A percentile compares a stretch with the other conserved stretches of the same genome.
phyloP scores from a whole-genome alignment of 92 coral and sea anemone species.

The Phenganax stokvisi region DNA sequence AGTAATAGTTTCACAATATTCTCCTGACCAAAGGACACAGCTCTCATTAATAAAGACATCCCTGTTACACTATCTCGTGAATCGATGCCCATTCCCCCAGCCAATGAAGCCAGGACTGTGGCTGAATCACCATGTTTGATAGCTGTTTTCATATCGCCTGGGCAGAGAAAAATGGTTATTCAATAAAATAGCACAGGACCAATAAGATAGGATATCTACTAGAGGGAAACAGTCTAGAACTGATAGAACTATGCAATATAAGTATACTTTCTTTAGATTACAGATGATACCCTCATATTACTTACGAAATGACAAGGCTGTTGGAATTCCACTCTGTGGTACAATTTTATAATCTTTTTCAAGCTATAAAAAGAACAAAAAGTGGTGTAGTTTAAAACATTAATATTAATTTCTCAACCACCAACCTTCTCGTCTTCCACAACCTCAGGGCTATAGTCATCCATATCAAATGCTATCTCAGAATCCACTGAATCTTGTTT shows the following conservation, averaged over 20 bases:
- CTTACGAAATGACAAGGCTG: slow-evolving; percentile 30
- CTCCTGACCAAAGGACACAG: slow-evolving; percentile 83
- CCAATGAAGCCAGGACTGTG: slow-evolving; percentile 66
- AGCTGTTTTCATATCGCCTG: slow-evolving; percentile 56
- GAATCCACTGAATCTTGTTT: slow-evolving; percentile 33
- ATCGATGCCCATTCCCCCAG: slow-evolving; percentile 71
- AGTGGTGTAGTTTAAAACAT: not conserved
- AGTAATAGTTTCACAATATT: slow-evolving; percentile 63
- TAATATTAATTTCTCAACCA: not conserved
- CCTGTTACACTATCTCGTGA: slow-evolving; percentile 72
- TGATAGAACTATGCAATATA: not conserved
- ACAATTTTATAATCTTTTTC: not conserved
- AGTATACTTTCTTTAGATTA: not conserved
- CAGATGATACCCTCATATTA: not conserved
- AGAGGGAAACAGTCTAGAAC: not conserved
- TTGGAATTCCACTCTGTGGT: slow-evolving; percentile 17
- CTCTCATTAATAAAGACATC: slow-evolving; percentile 83
- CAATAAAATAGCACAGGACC: not conserved
- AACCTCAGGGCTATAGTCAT: slow-evolving; percentile 57
- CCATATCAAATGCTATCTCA: slow-evolving; percentile 60
- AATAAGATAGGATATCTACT: not conserved
- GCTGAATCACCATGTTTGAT: slow-evolving; percentile 66
- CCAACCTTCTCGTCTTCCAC: slow-evolving; percentile 23
- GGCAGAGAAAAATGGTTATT: not conserved
- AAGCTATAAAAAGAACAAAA: not conserved